Evolutionary conservation across 2,797 vertebrate genomes (phyloP), one percentile per base, ranked within the genome.

Genomic region (Pogonophryne albipinna): DNA sequence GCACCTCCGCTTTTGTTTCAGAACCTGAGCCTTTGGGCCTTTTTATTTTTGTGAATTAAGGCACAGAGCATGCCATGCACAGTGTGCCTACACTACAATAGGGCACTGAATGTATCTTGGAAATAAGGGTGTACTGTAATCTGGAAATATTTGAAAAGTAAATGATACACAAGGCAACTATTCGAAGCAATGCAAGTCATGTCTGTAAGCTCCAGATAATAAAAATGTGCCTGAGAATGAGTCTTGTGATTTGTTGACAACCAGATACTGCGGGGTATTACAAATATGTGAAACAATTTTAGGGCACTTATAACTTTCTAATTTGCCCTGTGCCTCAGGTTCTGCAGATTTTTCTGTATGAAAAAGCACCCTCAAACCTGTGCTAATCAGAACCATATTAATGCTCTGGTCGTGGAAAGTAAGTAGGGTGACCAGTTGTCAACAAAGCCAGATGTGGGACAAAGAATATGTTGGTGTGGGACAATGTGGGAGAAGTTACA

Each of bases 11-110:
- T 63, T 42, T 72, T 79, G 60, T 17, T 58, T 77, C 74, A 84
- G 71, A 85, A 86, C 87, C 87, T 89, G 90, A 90, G 87, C 76
- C 83, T 77, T 67, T 70, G 73, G 62, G 70, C 46, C 53, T 75
- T 55, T 31, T 16, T 31, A 11, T 58, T 57, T 74, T 45, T 53
- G 44, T 68, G 50, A 74, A 63, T 72, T 50, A 78, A 86, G 75
- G 78, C 87, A 78, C 68, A 70, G 51, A 76, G 51, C n/a, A 17
- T 42, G 73, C 51, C 59, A 19, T 44, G 57, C 42, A 56, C 68
- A 63, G 19, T 46, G 57, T 52, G 71, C 76, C 79, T 63, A 60
- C 68, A 79, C 31, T 44, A 51, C 64, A 76, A 75, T 62, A 45
- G 42, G 71, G 63, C 70, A 77, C 77, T 68, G 69, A 79, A 77